Evolutionary conservation across 1,140 invertebrate genomes (phyloP).

Genomic region (Euura lappo): DNA sequence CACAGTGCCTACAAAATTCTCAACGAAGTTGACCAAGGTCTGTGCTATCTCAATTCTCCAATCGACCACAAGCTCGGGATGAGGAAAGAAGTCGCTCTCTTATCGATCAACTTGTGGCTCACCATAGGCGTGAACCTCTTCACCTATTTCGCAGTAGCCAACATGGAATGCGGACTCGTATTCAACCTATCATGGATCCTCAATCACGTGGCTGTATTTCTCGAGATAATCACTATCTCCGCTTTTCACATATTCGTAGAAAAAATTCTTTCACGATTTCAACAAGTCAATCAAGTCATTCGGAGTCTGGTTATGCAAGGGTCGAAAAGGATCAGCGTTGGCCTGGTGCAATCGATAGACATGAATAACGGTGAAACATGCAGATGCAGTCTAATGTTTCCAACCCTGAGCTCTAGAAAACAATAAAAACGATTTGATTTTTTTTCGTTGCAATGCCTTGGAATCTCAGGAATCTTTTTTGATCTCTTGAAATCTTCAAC

Average conservation of each 20-base stretch:
- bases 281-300: conserved; percentile 25
- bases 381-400: no score
- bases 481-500: no score
- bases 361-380: conserved; percentile 26
- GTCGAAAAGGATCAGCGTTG: conserved; percentile 10
- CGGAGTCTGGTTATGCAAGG: no score
- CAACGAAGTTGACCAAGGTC: conserved; percentile 21
- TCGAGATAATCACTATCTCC: conserved; percentile 20
- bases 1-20: not conserved
- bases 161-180: conserved; percentile 8
- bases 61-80: conserved; percentile 15
- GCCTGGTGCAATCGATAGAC: conserved; percentile 14
- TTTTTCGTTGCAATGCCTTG: no score
- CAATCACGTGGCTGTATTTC: conserved; percentile 24
- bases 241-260: conserved; percentile 18
- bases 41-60: conserved; percentile 21
- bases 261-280: conserved; percentile 20
- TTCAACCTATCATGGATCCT: conserved; percentile 23
- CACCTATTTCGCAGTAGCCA: conserved; percentile 19
- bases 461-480: no score
- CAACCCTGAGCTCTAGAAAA: no score
- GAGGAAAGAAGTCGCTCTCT: conserved; percentile 15
- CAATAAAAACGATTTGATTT: no score
- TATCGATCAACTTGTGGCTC: conserved; percentile 15
- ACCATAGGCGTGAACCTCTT: conserved; percentile 21